These are phyloP conservation scores for Centropristis striata DNA, from an alignment of 2,113 vertebrate genomes.

Conservation along the genomic window DNA sequence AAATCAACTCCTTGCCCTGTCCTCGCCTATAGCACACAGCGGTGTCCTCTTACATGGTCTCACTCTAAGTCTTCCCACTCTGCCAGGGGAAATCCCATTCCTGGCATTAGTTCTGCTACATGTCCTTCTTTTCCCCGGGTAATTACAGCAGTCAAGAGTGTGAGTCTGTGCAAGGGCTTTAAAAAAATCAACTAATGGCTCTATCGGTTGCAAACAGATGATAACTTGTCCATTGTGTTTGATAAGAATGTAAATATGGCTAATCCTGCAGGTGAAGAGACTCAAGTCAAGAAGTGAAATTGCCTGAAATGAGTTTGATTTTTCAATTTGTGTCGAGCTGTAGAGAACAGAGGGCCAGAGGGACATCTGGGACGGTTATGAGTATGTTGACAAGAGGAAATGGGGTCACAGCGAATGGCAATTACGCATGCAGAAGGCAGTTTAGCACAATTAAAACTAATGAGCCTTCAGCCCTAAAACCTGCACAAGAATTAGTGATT, in stretches of 20 bases:
- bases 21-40: constrained; percentile 69
- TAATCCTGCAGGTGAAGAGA: constrained; percentile 28
- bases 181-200: constrained; percentile 48
- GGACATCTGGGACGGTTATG: constrained; percentile 75
- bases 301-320: constrained; percentile 33
- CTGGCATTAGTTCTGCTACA: constrained; percentile 78
- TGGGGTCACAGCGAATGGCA: constrained; percentile 78
- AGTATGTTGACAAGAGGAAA: constrained; percentile 79
- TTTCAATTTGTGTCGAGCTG: constrained; percentile 37
- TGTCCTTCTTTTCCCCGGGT: constrained; percentile 52
- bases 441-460: constrained; percentile 82
- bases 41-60: constrained; percentile 76
- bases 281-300: constrained; percentile 37
- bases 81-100: constrained; percentile 77
- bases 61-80: constrained; percentile 59
- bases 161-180: constrained; percentile 30
- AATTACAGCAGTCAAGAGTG: constrained; percentile 61
- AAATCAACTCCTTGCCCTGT: constrained; percentile 78
- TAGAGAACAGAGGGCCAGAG: constrained; percentile 46
- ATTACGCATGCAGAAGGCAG: constrained; percentile 77
- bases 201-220: constrained; percentile 38
- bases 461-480: constrained; percentile 78
- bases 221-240: constrained; percentile 28
- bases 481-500: constrained; percentile 74
- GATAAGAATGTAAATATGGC: constrained; percentile 38